Base-by-base conservation (phyloP, 2,888 invertebrate species). In the Dimorphilus gyrociliatus region DNA sequence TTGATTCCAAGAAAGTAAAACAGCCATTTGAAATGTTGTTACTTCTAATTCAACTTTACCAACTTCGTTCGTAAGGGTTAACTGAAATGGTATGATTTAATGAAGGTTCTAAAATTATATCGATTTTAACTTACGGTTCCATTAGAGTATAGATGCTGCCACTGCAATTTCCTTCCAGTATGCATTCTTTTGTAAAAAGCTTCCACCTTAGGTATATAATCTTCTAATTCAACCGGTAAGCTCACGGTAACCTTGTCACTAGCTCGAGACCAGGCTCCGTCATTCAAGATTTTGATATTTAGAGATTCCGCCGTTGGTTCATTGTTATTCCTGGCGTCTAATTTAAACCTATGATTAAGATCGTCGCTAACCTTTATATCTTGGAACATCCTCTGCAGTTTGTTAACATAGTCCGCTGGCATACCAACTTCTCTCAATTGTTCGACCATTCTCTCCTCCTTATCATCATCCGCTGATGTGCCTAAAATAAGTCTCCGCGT, bases 101-200 rank as follows among this genome's bases (percentile, higher is more conserved):
- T n/a, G n/a, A n/a, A n/a, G n/a, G n/a, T n/a, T n/a, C n/a, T n/a
- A n/a, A n/a, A n/a, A n/a, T n/a, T n/a, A n/a, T n/a, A n/a, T n/a
- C n/a, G n/a, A n/a, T 15, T 3, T 28, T 26, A 23, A 46, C 63
- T 57, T 55, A 75, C 74, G 37, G 90, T 90, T 46, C 94, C 97
- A 66, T 94, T 94, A 42, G 92, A 90, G 92, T 94, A 94, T 54
- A 94, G 90, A 66, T 97, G 94, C 64, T 94, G 70, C 97, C 97
- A 97, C 65, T 90, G 88, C 35, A 97, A 68, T 62, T 94, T 94
- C 33, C 97, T 71, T 6, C 97, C 97, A 48, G 81, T 86, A 68
- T 97, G 94, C 63, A 92, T 90, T 53, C 79, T 82, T 61, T 84
- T 80, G 62, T 97, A 97, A 67, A 94, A 94, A 42, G 92, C 90